Evolutionary conservation across 2,797 vertebrate genomes (phyloP).

Genomic region (Cetoscarus ocellatus): DNA sequence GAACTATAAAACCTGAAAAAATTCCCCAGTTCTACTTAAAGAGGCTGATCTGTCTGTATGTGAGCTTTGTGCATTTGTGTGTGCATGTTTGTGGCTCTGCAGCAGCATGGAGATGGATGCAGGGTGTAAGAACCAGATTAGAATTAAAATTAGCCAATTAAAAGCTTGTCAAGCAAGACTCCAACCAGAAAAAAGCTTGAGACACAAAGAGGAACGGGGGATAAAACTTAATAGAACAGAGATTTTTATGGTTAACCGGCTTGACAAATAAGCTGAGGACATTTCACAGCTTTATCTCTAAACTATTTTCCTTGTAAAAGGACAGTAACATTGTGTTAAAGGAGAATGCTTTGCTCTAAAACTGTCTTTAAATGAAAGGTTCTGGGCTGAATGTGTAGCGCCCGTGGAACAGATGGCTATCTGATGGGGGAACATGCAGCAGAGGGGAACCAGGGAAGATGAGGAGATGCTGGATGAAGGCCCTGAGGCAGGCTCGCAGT

Average conservation of each 20-base stretch:
- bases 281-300: constrained; percentile 10
- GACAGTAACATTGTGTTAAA: constrained; percentile 8
- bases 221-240: constrained; percentile 39
- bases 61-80: not conserved
- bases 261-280: constrained; percentile 40
- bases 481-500: constrained; percentile 51
- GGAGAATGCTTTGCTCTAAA: constrained; percentile 27
- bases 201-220: constrained; percentile 30
- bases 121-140: constrained; percentile 24
- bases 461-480: constrained; percentile 27
- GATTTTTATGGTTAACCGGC: constrained; percentile 32
- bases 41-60: not conserved
- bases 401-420: constrained; percentile 61
- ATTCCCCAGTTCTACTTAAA: too few relatives aligned
- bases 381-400: constrained; percentile 9
- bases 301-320: not conserved
- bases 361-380: not conserved
- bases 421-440: constrained; percentile 44
- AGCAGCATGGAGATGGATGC: constrained; percentile 9
- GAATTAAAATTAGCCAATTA: constrained; percentile 64
- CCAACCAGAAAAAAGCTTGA: not conserved
- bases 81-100: not conserved
- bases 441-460: constrained; percentile 33
- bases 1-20: too few relatives aligned
- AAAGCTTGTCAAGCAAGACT: constrained; percentile 29